A percentile compares a stretch with the other conserved stretches of the same genome.
Evolutionary conservation across 2,797 vertebrate species (phyloP).

Genomic region (Halcyon leucocephala): DNA sequence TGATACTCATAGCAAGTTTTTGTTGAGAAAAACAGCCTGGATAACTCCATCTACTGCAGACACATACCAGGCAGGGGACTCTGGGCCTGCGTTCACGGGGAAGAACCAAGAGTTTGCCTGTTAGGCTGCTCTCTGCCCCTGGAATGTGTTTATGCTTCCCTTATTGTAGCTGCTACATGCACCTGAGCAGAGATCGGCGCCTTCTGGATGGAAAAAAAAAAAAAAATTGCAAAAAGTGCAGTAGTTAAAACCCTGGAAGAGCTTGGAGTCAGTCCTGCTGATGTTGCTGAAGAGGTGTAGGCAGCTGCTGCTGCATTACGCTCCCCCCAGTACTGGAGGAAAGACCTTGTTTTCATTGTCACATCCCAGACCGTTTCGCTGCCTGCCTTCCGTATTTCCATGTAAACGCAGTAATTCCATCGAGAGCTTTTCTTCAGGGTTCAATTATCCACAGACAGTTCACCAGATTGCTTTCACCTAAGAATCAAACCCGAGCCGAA

Average conservation of each 20-base stretch:
- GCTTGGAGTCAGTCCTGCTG: neutral
- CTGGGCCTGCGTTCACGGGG: accelerated
- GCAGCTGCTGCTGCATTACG: neutral
- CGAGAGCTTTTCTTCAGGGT: neutral
- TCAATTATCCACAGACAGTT: neutral
- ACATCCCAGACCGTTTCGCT: neutral
- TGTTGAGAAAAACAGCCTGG: neutral
- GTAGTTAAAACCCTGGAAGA: neutral
- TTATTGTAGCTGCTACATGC: neutral
- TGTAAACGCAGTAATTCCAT: too few relatives aligned
- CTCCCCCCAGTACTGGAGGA: neutral
- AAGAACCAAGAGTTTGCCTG: neutral
- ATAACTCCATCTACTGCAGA: neutral
- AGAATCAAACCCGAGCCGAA: neutral
- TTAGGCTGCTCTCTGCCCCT: neutral
- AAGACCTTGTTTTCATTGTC: neutral
- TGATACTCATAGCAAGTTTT: neutral
- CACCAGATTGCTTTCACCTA: neutral
- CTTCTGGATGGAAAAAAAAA: neutral
- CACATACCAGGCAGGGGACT: neutral
- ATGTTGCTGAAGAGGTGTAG: neutral
- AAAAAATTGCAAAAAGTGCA: neutral
- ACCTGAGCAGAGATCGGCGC: neutral
- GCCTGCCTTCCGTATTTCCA: neutral
- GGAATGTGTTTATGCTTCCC: neutral